These are phyloP conservation scores for Brachycybe producta DNA, from an alignment of 2,888 invertebrate species.

Conservation along the genomic window DNA sequence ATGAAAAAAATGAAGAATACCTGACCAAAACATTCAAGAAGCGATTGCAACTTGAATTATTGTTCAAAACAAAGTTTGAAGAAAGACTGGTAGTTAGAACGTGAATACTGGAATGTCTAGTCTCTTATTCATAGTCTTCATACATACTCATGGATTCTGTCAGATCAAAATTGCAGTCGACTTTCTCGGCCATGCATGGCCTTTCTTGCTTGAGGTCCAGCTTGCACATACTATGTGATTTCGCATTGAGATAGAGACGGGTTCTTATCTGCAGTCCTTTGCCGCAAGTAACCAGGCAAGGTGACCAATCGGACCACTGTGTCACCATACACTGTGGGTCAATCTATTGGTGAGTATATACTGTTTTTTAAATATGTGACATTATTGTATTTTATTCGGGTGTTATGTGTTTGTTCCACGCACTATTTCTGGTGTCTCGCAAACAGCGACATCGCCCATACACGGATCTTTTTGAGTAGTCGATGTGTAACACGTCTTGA, in stretches of 20 bases:
- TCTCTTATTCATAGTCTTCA: not conserved
- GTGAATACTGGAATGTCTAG: not conserved
- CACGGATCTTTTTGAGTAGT: conserved; percentile 28
- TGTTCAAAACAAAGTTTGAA: too few relatives aligned
- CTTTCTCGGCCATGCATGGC: conserved; percentile 50
- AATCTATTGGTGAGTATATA: not conserved
- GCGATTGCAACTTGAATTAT: too few relatives aligned
- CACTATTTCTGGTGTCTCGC: conserved; percentile 25
- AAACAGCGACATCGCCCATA: conserved; percentile 28
- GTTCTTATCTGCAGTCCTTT: conserved; percentile 56
- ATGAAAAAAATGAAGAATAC: too few relatives aligned
- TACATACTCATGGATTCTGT: conserved; percentile 59
- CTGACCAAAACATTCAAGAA: too few relatives aligned
- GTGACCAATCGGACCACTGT: conserved; percentile 67
- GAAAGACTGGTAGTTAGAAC: too few relatives aligned
- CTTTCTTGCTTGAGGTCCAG: conserved; percentile 65
- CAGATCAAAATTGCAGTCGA: conserved; percentile 32
- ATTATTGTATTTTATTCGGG: too few relatives aligned
- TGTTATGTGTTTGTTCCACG: too few relatives aligned
- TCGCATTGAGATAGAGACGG: conserved; percentile 54
- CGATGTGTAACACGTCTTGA: conserved; percentile 26
- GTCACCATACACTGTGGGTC: conserved; percentile 49
- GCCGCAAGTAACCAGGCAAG: conserved; percentile 66
- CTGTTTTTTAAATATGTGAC: not conserved
- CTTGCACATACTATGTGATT: conserved; percentile 62